A percentile compares a stretch with the other conserved stretches of the same genome.
phyloP scores from a whole-genome alignment of 2,113 vertebrate genomes.

The Columba janthina region DNA sequence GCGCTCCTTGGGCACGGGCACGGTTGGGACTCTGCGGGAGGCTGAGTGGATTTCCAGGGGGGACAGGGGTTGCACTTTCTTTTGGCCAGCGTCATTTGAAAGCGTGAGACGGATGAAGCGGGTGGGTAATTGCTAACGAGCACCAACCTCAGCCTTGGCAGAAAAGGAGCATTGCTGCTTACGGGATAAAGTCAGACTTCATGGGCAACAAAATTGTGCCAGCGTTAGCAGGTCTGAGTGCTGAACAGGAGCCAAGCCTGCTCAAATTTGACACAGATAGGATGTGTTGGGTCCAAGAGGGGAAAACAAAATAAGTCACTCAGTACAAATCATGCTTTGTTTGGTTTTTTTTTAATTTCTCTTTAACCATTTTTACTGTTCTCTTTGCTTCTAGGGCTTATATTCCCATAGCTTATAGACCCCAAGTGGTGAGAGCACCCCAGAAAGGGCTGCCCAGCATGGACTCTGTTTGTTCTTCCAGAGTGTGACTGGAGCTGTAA shows the following conservation, averaged over 20 bases:
- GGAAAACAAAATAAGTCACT: neutral
- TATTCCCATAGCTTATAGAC: neutral
- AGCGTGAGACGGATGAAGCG: neutral
- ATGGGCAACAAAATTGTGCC: neutral
- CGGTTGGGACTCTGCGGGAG: neutral
- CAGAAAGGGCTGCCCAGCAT: neutral
- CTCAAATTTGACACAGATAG: neutral
- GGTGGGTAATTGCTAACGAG: neutral
- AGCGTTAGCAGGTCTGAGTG: neutral
- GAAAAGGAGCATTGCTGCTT: neutral
- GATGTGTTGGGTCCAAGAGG: neutral
- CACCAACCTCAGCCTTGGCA: neutral
- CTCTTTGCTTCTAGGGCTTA: neutral
- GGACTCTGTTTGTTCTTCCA: constrained; percentile 44
- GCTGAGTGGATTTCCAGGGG: neutral
- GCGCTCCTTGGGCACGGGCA: too few relatives aligned
- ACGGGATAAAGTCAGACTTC: neutral
- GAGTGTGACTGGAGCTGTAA: constrained; percentile 98
- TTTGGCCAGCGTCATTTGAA: neutral
- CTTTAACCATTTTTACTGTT: neutral
- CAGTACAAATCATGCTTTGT: neutral
- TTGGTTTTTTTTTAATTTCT: neutral
- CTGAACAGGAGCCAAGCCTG: neutral
- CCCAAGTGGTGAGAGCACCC: neutral
- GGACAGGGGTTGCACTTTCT: neutral